A percentile compares a stretch with the other conserved stretches of the same genome.
These are phyloP conservation scores for Colinus virginianus DNA, from an alignment of 2,113 vertebrate species.

Conservation along the genomic window DNA sequence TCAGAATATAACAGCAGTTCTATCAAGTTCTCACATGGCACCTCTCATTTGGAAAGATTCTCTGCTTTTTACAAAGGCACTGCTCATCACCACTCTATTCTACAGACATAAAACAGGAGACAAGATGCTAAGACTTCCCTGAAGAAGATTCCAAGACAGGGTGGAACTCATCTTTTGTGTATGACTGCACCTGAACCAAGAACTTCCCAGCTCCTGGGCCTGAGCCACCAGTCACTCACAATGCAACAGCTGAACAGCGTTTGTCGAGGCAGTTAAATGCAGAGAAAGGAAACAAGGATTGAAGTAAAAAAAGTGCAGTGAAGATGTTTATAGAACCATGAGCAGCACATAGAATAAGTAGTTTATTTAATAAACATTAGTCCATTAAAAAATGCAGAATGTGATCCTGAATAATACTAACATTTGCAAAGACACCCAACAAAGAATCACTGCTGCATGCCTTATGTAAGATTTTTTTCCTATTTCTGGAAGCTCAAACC, in stretches of 20 bases:
- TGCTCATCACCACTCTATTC: not conserved
- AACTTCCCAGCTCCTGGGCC: not conserved
- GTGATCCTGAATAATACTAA: not conserved
- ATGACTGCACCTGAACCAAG: not conserved
- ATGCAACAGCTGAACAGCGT: not conserved
- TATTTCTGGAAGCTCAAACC: not conserved
- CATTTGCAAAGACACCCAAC: not conserved
- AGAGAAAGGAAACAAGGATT: not conserved
- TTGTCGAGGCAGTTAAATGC: not conserved
- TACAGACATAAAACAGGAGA: not conserved
- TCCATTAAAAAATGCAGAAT: not conserved
- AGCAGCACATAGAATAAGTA: not conserved
- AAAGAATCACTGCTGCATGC: not conserved
- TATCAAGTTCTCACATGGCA: not conserved
- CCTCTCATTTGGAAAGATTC: not conserved
- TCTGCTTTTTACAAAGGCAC: not conserved
- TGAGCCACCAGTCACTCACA: not conserved
- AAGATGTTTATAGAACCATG: not conserved
- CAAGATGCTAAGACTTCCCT: not conserved
- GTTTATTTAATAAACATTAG: too few relatives aligned
- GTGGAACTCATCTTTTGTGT: not conserved
- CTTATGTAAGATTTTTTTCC: not conserved
- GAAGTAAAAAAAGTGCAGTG: not conserved
- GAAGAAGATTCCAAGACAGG: not conserved
- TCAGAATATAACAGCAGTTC: not conserved